Evolutionary conservation across 2,888 invertebrate genomes (phyloP).

Genomic region (Crossocerus cetratus): DNA sequence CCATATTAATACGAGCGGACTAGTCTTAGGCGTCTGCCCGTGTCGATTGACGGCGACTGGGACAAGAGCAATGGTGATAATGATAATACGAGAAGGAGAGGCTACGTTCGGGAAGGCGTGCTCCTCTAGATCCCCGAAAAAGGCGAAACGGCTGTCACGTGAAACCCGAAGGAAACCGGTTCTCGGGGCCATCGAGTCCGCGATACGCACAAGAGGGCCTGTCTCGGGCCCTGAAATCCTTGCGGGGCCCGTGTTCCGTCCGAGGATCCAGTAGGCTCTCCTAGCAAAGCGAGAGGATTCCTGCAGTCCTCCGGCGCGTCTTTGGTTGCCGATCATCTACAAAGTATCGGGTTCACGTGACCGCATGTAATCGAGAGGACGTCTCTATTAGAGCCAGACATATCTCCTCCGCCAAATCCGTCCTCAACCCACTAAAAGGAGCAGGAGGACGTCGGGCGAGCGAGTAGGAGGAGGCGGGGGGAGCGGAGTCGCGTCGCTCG

Average conservation of each 20-base stretch:
- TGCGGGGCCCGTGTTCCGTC: conserved; percentile 27
- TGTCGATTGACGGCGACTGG: no score
- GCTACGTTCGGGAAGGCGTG: conserved; percentile 32
- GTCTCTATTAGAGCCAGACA: not conserved
- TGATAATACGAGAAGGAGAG: conserved; percentile 33
- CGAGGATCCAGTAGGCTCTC: conserved; percentile 25
- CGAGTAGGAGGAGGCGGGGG: no score
- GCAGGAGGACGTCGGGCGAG: no score
- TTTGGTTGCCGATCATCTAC: conserved; percentile 28
- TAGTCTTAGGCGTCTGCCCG: no score
- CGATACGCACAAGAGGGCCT: conserved; percentile 44
- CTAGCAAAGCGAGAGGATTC: conserved; percentile 41
- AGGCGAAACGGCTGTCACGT: conserved; percentile 55
- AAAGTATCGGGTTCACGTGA: conserved; percentile 26
- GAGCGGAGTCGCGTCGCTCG: no score
- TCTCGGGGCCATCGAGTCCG: conserved; percentile 53
- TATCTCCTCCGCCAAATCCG: not conserved
- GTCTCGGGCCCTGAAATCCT: conserved; percentile 57
- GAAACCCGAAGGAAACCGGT: conserved; percentile 53
- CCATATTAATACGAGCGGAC: no score
- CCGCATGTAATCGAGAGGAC: conserved; percentile 35
- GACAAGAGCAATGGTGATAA: conserved; percentile 23
- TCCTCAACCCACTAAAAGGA: no score
- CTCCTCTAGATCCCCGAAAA: conserved; percentile 50
- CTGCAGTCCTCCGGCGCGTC: conserved; percentile 13